Evolutionary conservation across 1,140 invertebrate species (phyloP).

Genomic region (Drosophila funebris): DNA sequence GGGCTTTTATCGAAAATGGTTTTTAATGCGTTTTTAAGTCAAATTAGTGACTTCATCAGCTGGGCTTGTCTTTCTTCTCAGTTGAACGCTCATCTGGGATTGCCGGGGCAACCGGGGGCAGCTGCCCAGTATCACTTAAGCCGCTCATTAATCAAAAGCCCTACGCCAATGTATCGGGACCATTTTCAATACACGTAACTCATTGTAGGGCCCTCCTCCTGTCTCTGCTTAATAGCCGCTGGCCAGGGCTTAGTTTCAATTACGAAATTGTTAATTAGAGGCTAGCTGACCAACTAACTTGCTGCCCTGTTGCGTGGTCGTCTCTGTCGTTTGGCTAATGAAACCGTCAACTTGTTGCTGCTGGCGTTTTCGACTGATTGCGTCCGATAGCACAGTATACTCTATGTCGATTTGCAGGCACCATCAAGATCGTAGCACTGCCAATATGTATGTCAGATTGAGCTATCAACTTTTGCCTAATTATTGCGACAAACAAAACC

Average conservation of each 20-base stretch:
- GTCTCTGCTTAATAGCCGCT: neutral
- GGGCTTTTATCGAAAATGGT: slow-evolving; percentile 77
- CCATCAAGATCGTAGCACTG: neutral
- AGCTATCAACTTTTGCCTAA: slow-evolving; percentile 16
- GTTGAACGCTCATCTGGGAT: slow-evolving; percentile 42
- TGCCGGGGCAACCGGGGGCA: neutral
- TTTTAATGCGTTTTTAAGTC: slow-evolving; percentile 82
- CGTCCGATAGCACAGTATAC: slow-evolving; percentile 3
- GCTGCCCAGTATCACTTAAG: slow-evolving; percentile 71
- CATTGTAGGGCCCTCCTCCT: slow-evolving; percentile 39
- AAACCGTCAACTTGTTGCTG: slow-evolving; percentile 55
- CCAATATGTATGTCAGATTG: neutral
- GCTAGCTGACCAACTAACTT: slow-evolving; percentile 29
- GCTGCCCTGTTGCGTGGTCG: slow-evolving; percentile 41
- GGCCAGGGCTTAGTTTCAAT: slow-evolving; percentile 61
- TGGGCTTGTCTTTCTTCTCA: slow-evolving; percentile 47
- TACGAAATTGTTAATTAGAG: slow-evolving; percentile 74
- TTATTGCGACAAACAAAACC: slow-evolving; percentile 1
- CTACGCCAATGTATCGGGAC: slow-evolving; percentile 57
- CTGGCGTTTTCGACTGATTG: neutral
- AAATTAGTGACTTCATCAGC: slow-evolving; percentile 82
- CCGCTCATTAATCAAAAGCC: slow-evolving; percentile 77
- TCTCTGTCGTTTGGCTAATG: slow-evolving; percentile 54
- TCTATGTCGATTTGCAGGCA: slow-evolving; percentile 1
- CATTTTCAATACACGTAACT: slow-evolving; percentile 55